These are phyloP conservation scores for Bathynomus jamesi DNA, from an alignment of 1,140 invertebrate species.

Conservation along the genomic window DNA sequence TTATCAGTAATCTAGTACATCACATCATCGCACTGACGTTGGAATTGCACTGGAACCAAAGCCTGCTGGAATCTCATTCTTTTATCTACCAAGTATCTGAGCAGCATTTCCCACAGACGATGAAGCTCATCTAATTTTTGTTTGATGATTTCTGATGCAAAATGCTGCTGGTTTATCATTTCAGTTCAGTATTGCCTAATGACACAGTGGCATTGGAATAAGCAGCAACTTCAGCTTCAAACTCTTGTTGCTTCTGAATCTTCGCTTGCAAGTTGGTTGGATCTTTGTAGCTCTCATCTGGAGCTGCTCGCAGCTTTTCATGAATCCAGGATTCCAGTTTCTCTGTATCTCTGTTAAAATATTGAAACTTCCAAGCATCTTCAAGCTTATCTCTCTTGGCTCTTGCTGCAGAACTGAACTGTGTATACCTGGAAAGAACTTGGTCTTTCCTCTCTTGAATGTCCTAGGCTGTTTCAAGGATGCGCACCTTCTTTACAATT, in stretches of 20 bases:
- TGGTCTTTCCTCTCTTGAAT: constrained; percentile 92
- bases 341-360: constrained; percentile 98
- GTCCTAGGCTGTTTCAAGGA: constrained; percentile 96
- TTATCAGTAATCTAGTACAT: constrained; percentile 99
- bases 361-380: constrained; percentile 94
- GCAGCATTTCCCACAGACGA: constrained; percentile 86
- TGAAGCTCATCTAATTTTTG: constrained; percentile 79
- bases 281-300: constrained; percentile 97
- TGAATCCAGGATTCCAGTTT: constrained; percentile 98
- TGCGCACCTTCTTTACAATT: constrained; percentile 80
- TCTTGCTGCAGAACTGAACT: constrained; percentile 90
- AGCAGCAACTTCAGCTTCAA: constrained; percentile 97
- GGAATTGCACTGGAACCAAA: constrained; percentile 90
- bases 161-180: constrained; percentile 95
- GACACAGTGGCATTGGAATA: constrained; percentile 96
- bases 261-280: constrained; percentile 97
- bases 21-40: constrained; percentile 95
- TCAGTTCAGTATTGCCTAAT: constrained; percentile 90
- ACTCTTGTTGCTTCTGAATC: constrained; percentile 99
- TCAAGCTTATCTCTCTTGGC: constrained; percentile 90
- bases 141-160: constrained; percentile 85
- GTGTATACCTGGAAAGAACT: constrained; percentile 78
- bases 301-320: constrained; percentile 96
- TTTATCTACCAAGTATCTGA: constrained; percentile 87
- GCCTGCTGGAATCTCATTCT: constrained; percentile 94